Evolutionary conservation across 2,888 invertebrate species (phyloP).

Genomic region (Carpatolechia fugitivella): DNA sequence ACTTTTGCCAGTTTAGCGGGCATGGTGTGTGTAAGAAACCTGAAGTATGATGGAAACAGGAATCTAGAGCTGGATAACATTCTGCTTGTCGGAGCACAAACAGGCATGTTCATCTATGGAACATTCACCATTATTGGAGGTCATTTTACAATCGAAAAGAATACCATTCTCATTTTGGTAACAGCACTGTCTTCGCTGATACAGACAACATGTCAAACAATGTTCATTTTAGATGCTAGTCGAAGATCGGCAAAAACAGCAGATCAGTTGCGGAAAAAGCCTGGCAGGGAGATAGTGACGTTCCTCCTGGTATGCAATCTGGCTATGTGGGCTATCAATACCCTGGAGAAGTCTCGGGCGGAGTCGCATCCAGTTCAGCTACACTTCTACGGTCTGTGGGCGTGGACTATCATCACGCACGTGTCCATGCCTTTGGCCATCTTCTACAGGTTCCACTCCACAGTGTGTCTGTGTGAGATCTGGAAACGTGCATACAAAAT

Average conservation of each 20-base stretch:
- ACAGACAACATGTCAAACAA: conserved; percentile 93
- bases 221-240: conserved; percentile 94
- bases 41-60: conserved; percentile 90
- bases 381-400: conserved; percentile 95
- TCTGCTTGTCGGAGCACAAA: conserved; percentile 94
- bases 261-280: conserved; percentile 91
- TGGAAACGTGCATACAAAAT: conserved; percentile 98
- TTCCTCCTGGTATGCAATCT: conserved; percentile 93
- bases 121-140: conserved; percentile 96
- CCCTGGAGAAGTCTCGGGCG: conserved; percentile 93
- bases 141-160: conserved; percentile 90
- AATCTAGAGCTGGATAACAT: conserved; percentile 94
- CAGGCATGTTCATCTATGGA: conserved; percentile 95
- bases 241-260: conserved; percentile 89
- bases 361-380: conserved; percentile 95
- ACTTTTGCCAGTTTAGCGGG: conserved; percentile 92
- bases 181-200: conserved; percentile 91
- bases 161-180: conserved; percentile 89
- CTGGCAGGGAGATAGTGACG: conserved; percentile 95
- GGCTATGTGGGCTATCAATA: conserved; percentile 97
- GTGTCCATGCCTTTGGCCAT: conserved; percentile 96
- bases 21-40: conserved; percentile 90
- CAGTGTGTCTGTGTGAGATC: conserved; percentile 96
- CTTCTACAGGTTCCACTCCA: conserved; percentile 96
- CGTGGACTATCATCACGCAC: conserved; percentile 97